Conservation (phyloP, 2,888 invertebrate genomes). For the Pollenia amentaria region DNA sequence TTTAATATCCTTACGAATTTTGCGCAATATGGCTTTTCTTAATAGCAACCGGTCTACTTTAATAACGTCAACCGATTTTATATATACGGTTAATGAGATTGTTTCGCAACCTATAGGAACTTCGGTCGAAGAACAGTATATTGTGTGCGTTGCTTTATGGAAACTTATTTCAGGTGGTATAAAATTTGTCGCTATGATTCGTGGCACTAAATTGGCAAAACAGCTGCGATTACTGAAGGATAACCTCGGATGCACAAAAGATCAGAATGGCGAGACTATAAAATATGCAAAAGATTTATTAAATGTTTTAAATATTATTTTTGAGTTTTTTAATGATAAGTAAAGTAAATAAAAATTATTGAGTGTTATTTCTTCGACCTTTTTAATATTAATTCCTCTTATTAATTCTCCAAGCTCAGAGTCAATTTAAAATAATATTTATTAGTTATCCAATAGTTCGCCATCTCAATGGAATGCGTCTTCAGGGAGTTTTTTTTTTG, state of each 20-base stretch:
- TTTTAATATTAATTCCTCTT: too few species aligned
- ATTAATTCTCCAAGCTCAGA: too few species aligned
- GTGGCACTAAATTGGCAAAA: conserved; percentile 80
- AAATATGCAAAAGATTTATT: conserved; percentile 77
- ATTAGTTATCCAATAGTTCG: too few species aligned
- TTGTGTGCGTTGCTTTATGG: conserved; percentile 80
- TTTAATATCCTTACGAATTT: conserved; percentile 79
- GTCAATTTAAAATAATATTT: too few species aligned
- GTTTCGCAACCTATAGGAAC: conserved; percentile 73
- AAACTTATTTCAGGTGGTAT: conserved; percentile 81
- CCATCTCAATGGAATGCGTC: too few species aligned
- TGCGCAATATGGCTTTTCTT: conserved; percentile 83
- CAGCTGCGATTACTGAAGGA: conserved; percentile 77
- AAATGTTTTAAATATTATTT: conserved; percentile 77
- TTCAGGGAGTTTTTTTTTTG: too few species aligned
- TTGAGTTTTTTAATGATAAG: conserved; percentile 77
- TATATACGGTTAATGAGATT: conserved; percentile 77
- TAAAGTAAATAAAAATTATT: neutral
- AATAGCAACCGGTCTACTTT: conserved; percentile 79
- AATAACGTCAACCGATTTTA: conserved; percentile 78
- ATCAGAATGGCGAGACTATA: conserved; percentile 66
- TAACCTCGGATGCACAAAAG: conserved; percentile 71
- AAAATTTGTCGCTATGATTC: conserved; percentile 81
- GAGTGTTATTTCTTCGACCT: too few species aligned
- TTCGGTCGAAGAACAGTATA: conserved; percentile 80